Percentiles rank a stretch among this genome's conserved stretches.
Evolutionary conservation across 2,113 vertebrate genomes (phyloP).

Genomic region (Macaca mulatta): DNA sequence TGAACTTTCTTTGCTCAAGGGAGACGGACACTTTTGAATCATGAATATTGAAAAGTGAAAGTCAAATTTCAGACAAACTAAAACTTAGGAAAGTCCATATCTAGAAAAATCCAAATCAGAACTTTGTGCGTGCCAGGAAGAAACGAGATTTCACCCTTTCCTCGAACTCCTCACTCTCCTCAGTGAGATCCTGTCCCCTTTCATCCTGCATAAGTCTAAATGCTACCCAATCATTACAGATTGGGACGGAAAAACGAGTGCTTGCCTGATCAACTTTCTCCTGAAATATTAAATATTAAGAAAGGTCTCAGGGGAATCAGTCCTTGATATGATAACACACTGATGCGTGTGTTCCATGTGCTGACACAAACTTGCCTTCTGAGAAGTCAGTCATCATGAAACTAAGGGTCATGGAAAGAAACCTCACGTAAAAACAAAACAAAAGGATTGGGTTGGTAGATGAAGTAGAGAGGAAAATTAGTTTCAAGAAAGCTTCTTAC

Average conservation of each 20-base stretch:
- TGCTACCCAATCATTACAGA: constrained; percentile 75
- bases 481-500: neutral
- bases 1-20: neutral
- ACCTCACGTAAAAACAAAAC: constrained; percentile 16
- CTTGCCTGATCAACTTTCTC: constrained; percentile 56
- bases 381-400: constrained; percentile 6
- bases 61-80: neutral
- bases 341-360: neutral
- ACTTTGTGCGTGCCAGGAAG: neutral
- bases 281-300: constrained; percentile 63
- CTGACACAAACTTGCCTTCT: constrained; percentile 22
- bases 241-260: constrained; percentile 56
- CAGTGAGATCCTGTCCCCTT: constrained; percentile 48
- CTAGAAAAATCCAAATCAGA: constrained; percentile 64
- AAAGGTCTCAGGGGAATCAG: constrained; percentile 52
- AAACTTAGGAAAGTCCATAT: neutral
- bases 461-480: neutral
- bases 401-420: neutral
- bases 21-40: constrained; percentile 9
- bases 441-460: neutral
- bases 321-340: neutral
- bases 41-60: constrained; percentile 37
- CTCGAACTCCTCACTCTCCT: neutral
- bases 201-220: constrained; percentile 70
- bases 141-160: neutral